Conservation (phyloP, 2,797 vertebrate species). For the Crenichthys baileyi region DNA sequence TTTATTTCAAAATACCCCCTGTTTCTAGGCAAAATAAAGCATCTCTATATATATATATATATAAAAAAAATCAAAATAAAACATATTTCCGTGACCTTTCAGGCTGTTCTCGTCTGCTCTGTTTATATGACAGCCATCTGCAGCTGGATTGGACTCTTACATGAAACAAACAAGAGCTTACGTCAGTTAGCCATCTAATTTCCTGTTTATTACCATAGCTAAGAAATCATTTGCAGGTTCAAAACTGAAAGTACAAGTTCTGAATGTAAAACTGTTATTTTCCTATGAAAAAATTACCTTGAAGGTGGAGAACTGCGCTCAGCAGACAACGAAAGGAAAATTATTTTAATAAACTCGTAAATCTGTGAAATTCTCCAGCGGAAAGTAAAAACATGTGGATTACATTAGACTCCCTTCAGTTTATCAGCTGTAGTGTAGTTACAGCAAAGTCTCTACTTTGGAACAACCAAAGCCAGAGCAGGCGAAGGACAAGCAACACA, state of each 20-base stretch:
- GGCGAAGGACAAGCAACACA: neutral
- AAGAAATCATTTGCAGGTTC: neutral
- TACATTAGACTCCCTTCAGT: neutral
- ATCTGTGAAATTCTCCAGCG: neutral
- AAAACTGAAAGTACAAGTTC: neutral
- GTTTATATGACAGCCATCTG: neutral
- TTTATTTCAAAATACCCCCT: neutral
- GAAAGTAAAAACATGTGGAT: neutral
- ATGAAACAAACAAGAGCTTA: neutral
- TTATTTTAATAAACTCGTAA: neutral
- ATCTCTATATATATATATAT: neutral
- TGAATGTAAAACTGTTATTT: neutral
- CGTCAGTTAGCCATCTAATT: neutral
- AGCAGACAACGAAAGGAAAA: neutral
- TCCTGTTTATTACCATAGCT: neutral
- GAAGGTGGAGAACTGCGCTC: neutral
- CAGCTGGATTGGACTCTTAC: too few species aligned
- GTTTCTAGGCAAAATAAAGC: neutral
- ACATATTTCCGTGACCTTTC: neutral
- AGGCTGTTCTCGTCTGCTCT: neutral
- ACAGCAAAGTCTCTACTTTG: neutral
- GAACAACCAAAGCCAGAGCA: neutral
- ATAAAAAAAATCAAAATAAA: neutral
- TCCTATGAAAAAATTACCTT: neutral
- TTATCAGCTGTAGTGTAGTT: neutral